Evolutionary conservation across 2,888 invertebrate genomes (phyloP).

Genomic region (Ochropacha duplaris): DNA sequence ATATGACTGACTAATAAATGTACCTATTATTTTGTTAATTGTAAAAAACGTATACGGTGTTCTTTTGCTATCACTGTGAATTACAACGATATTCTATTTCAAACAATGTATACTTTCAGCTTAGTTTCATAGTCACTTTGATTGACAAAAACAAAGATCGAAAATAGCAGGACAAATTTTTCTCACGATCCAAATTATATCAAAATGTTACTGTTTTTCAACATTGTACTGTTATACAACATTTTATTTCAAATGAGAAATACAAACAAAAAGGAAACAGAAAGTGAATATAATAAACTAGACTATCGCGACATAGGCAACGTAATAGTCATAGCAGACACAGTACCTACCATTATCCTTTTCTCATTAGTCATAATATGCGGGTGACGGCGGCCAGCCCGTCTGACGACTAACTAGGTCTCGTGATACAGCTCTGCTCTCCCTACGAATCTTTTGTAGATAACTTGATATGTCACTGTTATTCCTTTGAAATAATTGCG

Average conservation of each 20-base stretch:
- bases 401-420: slow-evolving; percentile 30
- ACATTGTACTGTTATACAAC: no score
- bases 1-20: background rate
- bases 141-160: background rate
- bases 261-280: background rate
- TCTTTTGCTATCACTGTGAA: no score
- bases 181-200: background rate
- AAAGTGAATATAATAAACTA: background rate
- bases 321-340: slow-evolving; percentile 18
- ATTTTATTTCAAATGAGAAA: background rate
- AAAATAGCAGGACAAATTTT: no score
- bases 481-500: slow-evolving; percentile 12
- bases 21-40: background rate
- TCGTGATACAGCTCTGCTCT: slow-evolving; percentile 18
- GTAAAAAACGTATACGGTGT: no score
- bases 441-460: slow-evolving; percentile 2
- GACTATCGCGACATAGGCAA: background rate
- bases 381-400: slow-evolving; percentile 22
- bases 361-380: slow-evolving; percentile 35
- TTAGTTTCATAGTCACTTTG: no score
- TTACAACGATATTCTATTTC: no score
- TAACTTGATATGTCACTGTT: slow-evolving; percentile 28
- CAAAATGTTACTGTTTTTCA: no score
- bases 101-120: no score
- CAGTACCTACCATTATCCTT: slow-evolving; percentile 34